Conservation (phyloP, 2,797 vertebrate species). For the Falco concolor region DNA sequence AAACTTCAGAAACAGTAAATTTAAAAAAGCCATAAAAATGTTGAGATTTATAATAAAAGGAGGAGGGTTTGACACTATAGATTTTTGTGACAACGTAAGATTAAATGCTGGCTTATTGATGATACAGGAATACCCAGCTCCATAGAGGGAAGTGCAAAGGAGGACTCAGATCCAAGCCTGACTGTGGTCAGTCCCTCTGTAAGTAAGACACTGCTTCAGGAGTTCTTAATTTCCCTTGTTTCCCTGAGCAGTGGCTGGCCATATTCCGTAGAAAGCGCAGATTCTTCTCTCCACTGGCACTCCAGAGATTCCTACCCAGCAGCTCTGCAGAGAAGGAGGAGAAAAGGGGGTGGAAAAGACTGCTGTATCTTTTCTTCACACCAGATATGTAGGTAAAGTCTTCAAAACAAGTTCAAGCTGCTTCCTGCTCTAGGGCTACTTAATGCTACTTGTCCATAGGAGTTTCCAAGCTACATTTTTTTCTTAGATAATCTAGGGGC, state of each 20-base stretch:
- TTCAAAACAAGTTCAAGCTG: not conserved
- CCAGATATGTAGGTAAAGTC: not conserved
- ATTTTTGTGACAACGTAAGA: not conserved
- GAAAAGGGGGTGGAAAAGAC: not conserved
- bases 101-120: not conserved
- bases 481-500: not conserved
- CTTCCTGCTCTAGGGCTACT: not conserved
- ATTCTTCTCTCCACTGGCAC: not conserved
- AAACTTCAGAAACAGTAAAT: not conserved
- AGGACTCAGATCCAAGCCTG: not conserved
- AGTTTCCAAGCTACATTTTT: not conserved
- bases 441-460: not conserved
- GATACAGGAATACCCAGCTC: not conserved
- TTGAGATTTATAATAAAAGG: not conserved
- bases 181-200: not conserved
- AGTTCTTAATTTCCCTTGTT: not conserved
- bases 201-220: not conserved
- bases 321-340: not conserved
- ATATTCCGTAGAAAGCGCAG: not conserved
- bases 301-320: not conserved
- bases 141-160: not conserved
- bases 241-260: not conserved
- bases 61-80: not conserved
- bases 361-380: not conserved
- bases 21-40: not conserved